Evolutionary conservation across 2,888 invertebrate genomes (phyloP), one percentile per base, ranked within the genome.

Genomic region (Podabrus alpinus): DNA sequence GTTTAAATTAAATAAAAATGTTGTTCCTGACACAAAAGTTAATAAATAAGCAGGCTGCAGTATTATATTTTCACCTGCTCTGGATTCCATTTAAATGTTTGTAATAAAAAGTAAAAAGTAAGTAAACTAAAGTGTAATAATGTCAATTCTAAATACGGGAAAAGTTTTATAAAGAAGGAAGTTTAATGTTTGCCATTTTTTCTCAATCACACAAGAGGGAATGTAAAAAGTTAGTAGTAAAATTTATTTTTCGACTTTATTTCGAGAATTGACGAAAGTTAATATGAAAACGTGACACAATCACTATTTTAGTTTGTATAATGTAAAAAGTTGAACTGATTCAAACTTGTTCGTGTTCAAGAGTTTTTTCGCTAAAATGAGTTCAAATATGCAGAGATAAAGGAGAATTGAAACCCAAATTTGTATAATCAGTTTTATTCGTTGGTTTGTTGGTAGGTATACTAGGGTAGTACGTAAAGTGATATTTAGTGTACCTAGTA

Each of bases 211-310:
- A 72, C 72, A 59, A 61, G 19, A 68, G 72, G 72, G 75, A 75
- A 72, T 61, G 75, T 60, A 61, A 69, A 69, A 72, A 75, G 69
- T 69, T 75, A 25, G 17, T 67, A 69, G 69, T 66, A 66, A 72
- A 75, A 72, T 75, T 75, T 75, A 75, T 71, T 75, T 75, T 69
- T 60, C 13, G 75, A 72, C 67, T 76, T 76, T 76, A 76, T 76
- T 76, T 66, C 61, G 25, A 29, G 70, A 72, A 76, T 76, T 76
- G 72, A 70, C 73, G 60, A 76, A 76, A 76, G 69, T 76, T 76
- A 73, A 72, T 76, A 73, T 70, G 68, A 72, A 70, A 76, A 77
- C 77, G 77, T 77, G 77, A 77, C 77, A 74, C 77, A 77, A 77
- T 77, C 77, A 77, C 77, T 77, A 77, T 77, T 77, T 74, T 71